Conservation (phyloP, 2,797 vertebrate genomes). For the Hippopotamyrus pictus region DNA sequence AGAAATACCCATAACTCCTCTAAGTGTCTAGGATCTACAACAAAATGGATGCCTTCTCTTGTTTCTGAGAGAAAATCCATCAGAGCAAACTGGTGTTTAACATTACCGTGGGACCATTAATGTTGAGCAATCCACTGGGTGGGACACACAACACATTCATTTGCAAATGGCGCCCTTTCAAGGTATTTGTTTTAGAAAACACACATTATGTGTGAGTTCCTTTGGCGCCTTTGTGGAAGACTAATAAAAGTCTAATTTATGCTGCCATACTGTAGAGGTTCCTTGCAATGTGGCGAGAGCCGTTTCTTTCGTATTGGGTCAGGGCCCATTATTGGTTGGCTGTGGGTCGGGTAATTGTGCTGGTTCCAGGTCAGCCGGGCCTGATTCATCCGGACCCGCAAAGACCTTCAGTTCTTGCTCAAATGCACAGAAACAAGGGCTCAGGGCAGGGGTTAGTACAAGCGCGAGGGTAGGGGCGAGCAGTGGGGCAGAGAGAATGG, state of each 20-base stretch:
- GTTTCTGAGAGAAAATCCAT: neutral
- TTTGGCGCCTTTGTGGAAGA: conserved; percentile 26
- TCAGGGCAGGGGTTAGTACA: conserved; percentile 53
- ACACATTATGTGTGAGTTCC: conserved; percentile 30
- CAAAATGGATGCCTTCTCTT: neutral
- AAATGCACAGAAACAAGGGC: conserved; percentile 54
- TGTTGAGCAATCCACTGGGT: conserved; percentile 8
- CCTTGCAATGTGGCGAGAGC: neutral
- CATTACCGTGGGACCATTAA: neutral
- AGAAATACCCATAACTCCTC: neutral
- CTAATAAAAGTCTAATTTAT: conserved; percentile 36
- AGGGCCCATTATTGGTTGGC: neutral
- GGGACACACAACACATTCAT: conserved; percentile 33
- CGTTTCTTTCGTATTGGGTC: conserved; percentile 17
- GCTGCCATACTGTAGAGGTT: conserved; percentile 16
- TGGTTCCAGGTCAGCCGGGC: conserved; percentile 50
- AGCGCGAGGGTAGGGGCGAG: conserved; percentile 42
- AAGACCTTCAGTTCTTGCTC: conserved; percentile 48
- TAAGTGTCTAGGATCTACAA: neutral
- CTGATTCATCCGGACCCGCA: conserved; percentile 41
- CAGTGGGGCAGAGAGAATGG: conserved; percentile 25
- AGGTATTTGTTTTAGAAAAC: conserved; percentile 29
- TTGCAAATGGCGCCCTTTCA: conserved; percentile 35
- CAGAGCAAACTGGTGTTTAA: neutral
- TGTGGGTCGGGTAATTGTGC: conserved; percentile 41